phyloP scores from a whole-genome alignment of 2,888 invertebrate genomes.

The Tanypteryx hageni region DNA sequence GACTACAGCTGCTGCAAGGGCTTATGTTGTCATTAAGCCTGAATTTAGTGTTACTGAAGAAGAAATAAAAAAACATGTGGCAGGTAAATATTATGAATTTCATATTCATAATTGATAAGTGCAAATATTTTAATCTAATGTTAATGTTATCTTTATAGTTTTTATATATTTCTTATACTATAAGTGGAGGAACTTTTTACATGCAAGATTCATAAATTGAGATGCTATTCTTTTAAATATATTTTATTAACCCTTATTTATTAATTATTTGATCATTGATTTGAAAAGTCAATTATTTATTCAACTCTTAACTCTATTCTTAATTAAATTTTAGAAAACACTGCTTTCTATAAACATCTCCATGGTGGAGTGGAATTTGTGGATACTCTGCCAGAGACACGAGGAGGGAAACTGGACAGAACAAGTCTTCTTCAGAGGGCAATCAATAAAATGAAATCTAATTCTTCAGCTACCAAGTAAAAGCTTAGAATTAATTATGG shows the following conservation, averaged over 20 bases:
- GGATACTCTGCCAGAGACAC: background rate
- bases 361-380: conserved; percentile 26
- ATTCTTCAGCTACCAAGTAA: background rate
- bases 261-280: too few species aligned
- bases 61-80: conserved; percentile 77
- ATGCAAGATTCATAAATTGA: too few species aligned
- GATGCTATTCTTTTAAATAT: too few species aligned
- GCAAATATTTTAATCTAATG: too few species aligned
- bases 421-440: conserved; percentile 6
- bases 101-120: too few species aligned
- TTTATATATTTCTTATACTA: too few species aligned
- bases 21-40: conserved; percentile 84
- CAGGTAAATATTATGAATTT: conserved; percentile 70
- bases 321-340: background rate
- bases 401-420: conserved; percentile 25
- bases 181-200: too few species aligned
- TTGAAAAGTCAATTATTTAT: background rate
- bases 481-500: background rate
- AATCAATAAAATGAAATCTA: background rate
- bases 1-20: conserved; percentile 86
- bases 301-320: background rate
- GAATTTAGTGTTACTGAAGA: conserved; percentile 76
- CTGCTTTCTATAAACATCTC: conserved; percentile 22
- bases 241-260: too few species aligned
- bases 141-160: too few species aligned